phyloP scores from a whole-genome alignment of 2,113 vertebrate species.

The Sialia sialis region DNA sequence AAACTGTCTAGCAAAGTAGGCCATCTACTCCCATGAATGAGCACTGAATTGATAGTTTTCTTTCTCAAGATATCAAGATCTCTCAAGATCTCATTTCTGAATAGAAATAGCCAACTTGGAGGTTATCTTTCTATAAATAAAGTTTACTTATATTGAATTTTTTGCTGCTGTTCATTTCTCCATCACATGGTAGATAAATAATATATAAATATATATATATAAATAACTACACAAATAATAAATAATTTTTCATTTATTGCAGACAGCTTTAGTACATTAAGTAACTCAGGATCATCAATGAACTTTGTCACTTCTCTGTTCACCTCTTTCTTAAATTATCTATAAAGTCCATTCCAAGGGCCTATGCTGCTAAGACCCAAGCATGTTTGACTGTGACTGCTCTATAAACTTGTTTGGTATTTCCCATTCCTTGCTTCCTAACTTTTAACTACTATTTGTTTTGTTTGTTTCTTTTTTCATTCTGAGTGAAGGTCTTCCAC shows the following conservation, averaged over 20 bases:
- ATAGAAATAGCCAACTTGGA: not conserved
- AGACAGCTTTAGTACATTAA: not conserved
- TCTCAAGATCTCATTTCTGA: not conserved
- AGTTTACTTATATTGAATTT: not conserved
- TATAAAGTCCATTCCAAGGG: not conserved
- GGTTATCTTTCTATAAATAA: not conserved
- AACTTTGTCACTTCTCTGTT: not conserved
- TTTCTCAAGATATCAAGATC: not conserved
- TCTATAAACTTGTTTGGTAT: not conserved
- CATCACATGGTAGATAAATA: not conserved
- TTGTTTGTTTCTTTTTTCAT: not conserved
- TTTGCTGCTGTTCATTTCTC: not conserved
- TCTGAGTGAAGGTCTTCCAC: not conserved
- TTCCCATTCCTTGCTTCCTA: not conserved
- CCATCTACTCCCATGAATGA: not conserved
- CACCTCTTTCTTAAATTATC: not conserved
- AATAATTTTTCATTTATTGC: not conserved
- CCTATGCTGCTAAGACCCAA: not conserved
- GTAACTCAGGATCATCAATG: not conserved
- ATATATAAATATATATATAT: not conserved
- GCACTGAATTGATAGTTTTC: not conserved
- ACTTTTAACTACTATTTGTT: not conserved
- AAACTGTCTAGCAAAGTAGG: not conserved
- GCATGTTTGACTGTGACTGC: not conserved
- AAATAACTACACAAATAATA: not conserved